phyloP scores from a whole-genome alignment of 2,888 invertebrate species.

The Drosophila cyrtoloma region DNA sequence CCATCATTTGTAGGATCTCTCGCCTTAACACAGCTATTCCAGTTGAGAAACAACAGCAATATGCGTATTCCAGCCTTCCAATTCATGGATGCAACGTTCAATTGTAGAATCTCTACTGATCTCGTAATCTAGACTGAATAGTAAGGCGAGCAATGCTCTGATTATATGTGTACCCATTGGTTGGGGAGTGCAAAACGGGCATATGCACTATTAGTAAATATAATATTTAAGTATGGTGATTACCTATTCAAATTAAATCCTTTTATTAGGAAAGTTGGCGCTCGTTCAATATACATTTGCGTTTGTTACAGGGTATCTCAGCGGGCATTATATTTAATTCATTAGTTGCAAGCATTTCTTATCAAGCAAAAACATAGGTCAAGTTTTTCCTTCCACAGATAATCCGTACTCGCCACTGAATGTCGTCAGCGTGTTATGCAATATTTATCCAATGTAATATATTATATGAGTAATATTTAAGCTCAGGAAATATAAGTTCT shows the following conservation, averaged over 20 bases:
- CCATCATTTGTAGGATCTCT: neutral
- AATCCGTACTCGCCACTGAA: neutral
- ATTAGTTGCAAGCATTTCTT: slow-evolving; percentile 18
- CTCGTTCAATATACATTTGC: neutral
- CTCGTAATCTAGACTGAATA: slow-evolving; percentile 34
- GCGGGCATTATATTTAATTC: neutral
- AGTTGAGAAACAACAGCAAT: slow-evolving; percentile 11
- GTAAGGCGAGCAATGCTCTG: neutral
- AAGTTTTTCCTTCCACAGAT: slow-evolving; percentile 27
- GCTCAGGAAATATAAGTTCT: neutral
- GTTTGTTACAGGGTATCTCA: neutral
- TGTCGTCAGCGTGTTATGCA: neutral
- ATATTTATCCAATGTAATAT: neutral
- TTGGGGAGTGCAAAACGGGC: neutral
- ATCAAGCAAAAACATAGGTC: slow-evolving; percentile 52
- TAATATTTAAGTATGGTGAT: neutral
- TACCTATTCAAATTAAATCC: neutral
- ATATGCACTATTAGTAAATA: neutral
- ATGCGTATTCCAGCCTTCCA: neutral
- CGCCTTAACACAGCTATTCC: neutral
- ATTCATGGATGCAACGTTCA: slow-evolving; percentile 13
- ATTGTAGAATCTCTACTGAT: slow-evolving; percentile 2
- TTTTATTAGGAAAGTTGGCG: neutral
- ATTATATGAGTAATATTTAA: neutral
- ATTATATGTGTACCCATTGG: slow-evolving; percentile 18